A percentile compares a stretch with the other conserved stretches of the same genome.
These are phyloP conservation scores for Synchiropus splendidus DNA, from an alignment of 2,113 vertebrate genomes.

Conservation along the genomic window DNA sequence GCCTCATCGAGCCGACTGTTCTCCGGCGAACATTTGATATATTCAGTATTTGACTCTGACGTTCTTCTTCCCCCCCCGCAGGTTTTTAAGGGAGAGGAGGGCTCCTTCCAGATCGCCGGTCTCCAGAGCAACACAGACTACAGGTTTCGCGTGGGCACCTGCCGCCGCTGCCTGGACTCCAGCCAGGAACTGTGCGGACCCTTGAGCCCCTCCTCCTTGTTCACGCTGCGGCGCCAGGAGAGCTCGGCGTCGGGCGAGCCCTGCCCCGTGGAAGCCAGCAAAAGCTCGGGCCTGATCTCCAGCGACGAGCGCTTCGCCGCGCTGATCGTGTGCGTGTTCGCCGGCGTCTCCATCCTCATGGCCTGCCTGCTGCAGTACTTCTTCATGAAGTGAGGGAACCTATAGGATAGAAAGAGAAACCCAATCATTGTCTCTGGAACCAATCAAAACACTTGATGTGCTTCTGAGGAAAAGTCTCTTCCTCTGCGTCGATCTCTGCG, in stretches of 20 bases:
- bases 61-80: slow-evolving; percentile 38
- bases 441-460: slow-evolving; percentile 69
- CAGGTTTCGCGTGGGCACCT: slow-evolving; percentile 89
- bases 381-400: slow-evolving; percentile 87
- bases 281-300: slow-evolving; percentile 74
- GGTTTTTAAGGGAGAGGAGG: slow-evolving; percentile 96
- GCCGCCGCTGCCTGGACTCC: slow-evolving; percentile 83
- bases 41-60: too few species aligned
- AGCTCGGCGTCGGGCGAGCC: slow-evolving; percentile 62
- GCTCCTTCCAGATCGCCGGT: slow-evolving; percentile 83
- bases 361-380: slow-evolving; percentile 97
- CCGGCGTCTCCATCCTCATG: slow-evolving; percentile 85
- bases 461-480: too few species aligned
- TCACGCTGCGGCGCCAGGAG: slow-evolving; percentile 75
- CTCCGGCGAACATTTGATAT: too few species aligned
- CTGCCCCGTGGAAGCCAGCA: slow-evolving; percentile 57
- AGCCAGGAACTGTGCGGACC: slow-evolving; percentile 92
- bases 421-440: slow-evolving; percentile 37
- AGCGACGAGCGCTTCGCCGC: slow-evolving; percentile 93
- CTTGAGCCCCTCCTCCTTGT: slow-evolving; percentile 85
- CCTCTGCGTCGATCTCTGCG: slow-evolving; percentile 62
- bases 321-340: slow-evolving; percentile 86
- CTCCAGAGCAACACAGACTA: slow-evolving; percentile 94
- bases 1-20: neutral
- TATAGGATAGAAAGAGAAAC: slow-evolving; percentile 58